phyloP scores from a whole-genome alignment of 2,888 invertebrate species.

The Acronicta alni region DNA sequence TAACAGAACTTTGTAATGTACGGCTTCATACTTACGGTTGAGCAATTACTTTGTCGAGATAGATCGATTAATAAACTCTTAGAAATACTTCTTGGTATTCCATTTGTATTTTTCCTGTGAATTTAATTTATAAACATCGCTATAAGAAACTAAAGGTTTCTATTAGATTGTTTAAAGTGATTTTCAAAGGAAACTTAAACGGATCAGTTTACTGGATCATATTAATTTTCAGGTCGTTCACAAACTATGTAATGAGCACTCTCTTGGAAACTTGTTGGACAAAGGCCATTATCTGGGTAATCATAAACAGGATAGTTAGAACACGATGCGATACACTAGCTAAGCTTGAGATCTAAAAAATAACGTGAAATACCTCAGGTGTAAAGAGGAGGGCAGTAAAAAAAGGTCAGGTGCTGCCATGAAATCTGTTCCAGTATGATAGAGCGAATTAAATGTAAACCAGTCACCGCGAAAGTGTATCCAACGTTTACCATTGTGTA shows the following conservation, averaged over 20 bases:
- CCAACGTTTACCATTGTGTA: conserved; percentile 19
- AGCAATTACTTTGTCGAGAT: conserved; percentile 17
- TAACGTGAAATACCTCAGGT: not conserved
- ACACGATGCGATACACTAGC: not conserved
- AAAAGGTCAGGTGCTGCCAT: not conserved
- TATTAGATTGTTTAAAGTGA: not conserved
- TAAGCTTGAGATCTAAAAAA: too few relatives aligned
- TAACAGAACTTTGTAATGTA: conserved; percentile 2
- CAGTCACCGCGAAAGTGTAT: conserved; percentile 23
- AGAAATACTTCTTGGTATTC: too few relatives aligned
- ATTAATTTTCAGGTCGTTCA: not conserved
- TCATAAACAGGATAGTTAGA: not conserved
- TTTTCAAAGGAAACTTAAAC: conserved; percentile 3
- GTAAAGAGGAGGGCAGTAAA: not conserved
- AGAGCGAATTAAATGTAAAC: not conserved
- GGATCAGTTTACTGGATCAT: conserved; percentile 6
- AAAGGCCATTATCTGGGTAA: not conserved
- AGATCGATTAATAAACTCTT: not conserved
- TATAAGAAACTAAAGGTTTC: too few relatives aligned
- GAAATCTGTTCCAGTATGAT: not conserved
- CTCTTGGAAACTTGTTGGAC: conserved; percentile 1
- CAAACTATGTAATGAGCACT: not conserved
- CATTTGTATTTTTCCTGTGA: too few relatives aligned
- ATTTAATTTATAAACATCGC: too few relatives aligned
- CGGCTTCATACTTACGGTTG: conserved; percentile 2